Evolutionary conservation across 2,113 vertebrate species (phyloP).

Genomic region (Albula glossodonta): DNA sequence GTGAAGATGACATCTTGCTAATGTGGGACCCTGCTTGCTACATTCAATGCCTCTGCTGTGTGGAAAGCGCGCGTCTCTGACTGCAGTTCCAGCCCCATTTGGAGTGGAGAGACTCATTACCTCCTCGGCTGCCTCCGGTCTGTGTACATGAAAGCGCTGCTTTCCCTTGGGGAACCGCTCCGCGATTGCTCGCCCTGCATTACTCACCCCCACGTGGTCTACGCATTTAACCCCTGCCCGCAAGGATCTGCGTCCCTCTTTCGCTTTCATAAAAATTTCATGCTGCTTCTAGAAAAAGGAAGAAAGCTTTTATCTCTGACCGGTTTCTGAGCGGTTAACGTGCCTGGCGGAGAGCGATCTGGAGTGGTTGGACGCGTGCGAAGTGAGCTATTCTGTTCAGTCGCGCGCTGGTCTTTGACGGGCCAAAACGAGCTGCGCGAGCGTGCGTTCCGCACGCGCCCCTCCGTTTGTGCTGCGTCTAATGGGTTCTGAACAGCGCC

Average conservation of each 20-base stretch:
- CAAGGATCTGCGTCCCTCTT: conserved; percentile 33
- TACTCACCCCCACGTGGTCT: conserved; percentile 35
- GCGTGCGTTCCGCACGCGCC: neutral
- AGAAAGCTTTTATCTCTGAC: conserved; percentile 13
- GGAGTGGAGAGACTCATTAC: neutral
- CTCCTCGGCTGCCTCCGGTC: neutral
- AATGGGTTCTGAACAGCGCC: neutral
- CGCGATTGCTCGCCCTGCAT: conserved; percentile 43
- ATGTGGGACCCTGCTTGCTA: neutral
- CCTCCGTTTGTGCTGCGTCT: neutral
- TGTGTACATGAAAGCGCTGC: conserved; percentile 40
- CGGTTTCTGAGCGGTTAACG: conserved; percentile 4
- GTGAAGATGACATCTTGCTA: neutral
- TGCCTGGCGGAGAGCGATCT: neutral
- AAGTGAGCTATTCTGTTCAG: neutral
- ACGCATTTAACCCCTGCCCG: conserved; percentile 30
- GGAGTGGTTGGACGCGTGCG: neutral
- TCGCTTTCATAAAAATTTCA: conserved; percentile 49
- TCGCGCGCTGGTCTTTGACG: neutral
- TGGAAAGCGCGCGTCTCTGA: neutral
- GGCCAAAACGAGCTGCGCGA: neutral
- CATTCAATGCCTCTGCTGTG: neutral
- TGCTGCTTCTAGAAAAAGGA: conserved; percentile 19
- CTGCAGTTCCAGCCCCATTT: neutral
- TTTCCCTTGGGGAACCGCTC: conserved; percentile 30